Conservation (phyloP, 1,140 invertebrate genomes). For the Macrobrachium nipponense region DNA sequence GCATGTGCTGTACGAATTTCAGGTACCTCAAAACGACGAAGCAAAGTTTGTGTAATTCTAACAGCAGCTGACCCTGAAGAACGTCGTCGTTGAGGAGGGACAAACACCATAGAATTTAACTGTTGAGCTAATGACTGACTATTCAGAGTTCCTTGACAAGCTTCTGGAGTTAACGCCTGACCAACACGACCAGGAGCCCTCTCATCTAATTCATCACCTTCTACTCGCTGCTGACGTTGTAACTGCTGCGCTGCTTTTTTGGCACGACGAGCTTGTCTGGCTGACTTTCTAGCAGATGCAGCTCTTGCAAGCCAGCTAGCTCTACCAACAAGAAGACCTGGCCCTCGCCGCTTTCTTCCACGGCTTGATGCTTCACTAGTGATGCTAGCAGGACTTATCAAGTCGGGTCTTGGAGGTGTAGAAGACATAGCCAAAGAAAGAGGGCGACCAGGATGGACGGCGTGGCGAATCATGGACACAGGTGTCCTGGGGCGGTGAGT, state of each 20-base stretch:
- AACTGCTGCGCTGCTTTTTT: constrained; percentile 41
- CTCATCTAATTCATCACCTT: constrained; percentile 42
- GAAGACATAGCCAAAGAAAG: constrained; percentile 57
- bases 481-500: constrained; percentile 62
- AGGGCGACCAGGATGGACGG: constrained; percentile 59
- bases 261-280: constrained; percentile 33
- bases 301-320: constrained; percentile 55
- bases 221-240: constrained; percentile 30
- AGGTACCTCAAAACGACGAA: constrained; percentile 44
- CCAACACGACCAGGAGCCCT: constrained; percentile 26
- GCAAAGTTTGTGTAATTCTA: constrained; percentile 49
- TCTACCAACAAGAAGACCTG: constrained; percentile 58
- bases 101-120: constrained; percentile 55
- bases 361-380: constrained; percentile 63
- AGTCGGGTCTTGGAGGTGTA: constrained; percentile 54
- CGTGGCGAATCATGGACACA: constrained; percentile 50
- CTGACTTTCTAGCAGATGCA: constrained; percentile 54
- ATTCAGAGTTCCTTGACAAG: constrained; percentile 26
- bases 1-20: constrained; percentile 60
- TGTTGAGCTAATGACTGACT: background rate
- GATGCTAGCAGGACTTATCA: constrained; percentile 60
- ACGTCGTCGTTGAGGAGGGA: constrained; percentile 62
- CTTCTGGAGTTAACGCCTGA: constrained; percentile 36
- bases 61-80: constrained; percentile 49
- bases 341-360: constrained; percentile 49